Percentiles rank a stretch among this genome's conserved stretches.
Evolutionary conservation across 2,888 invertebrate genomes (phyloP).

Genomic region (Frankliniella fusca): DNA sequence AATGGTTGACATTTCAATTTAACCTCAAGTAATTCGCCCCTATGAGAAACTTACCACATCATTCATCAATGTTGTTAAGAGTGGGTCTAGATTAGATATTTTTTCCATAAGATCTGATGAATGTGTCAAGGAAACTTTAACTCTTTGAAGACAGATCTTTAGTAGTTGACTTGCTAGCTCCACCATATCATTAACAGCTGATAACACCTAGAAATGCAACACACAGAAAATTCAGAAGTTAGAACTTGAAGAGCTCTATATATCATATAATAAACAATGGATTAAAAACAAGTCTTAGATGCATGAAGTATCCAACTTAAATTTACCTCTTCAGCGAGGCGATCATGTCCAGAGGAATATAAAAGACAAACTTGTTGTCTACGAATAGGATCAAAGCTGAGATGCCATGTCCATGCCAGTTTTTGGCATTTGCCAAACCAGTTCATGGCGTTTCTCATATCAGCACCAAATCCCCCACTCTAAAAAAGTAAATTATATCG

Average conservation of each 20-base stretch:
- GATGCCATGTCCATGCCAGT: conserved; percentile 71
- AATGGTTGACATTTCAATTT: background rate
- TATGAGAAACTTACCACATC: conserved; percentile 48
- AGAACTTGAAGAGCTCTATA: too few relatives aligned
- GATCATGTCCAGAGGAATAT: conserved; percentile 57
- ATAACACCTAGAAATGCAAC: conserved; percentile 52
- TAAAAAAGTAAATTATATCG: background rate
- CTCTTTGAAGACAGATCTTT: conserved; percentile 74
- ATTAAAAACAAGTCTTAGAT: conserved; percentile 22
- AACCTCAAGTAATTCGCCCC: background rate
- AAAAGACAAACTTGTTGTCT: conserved; percentile 70
- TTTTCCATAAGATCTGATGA: conserved; percentile 57
- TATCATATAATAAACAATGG: conserved; percentile 18
- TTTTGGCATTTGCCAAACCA: conserved; percentile 72
- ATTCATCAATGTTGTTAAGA: conserved; percentile 71
- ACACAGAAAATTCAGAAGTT: conserved; percentile 3
- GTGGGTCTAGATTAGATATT: conserved; percentile 72
- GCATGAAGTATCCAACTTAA: too few relatives aligned
- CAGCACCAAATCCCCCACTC: background rate
- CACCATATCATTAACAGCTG: conserved; percentile 64
- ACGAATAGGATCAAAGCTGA: conserved; percentile 67
- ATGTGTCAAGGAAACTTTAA: conserved; percentile 62
- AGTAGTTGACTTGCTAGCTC: conserved; percentile 67
- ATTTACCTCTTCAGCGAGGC: conserved; percentile 57
- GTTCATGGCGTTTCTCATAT: conserved; percentile 43